phyloP scores from a whole-genome alignment of 2,113 vertebrate species.

The Anarrhichthys ocellatus region DNA sequence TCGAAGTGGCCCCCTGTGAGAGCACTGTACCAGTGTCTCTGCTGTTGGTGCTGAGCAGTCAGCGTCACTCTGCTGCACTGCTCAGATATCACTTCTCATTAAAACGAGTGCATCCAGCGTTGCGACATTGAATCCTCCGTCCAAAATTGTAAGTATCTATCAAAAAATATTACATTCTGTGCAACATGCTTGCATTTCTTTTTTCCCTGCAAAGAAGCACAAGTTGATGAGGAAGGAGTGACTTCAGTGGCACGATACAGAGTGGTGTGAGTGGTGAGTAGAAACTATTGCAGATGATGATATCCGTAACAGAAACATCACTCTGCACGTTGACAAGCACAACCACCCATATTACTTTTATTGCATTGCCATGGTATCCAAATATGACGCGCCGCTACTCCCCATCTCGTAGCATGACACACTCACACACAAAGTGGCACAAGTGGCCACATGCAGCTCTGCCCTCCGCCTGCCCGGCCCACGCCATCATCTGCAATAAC shows the following conservation, averaged over 20 bases:
- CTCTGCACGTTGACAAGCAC: slow-evolving; percentile 2
- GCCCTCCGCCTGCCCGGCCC: slow-evolving; percentile 9
- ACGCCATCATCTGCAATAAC: slow-evolving; percentile 41
- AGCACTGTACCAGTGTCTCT: neutral
- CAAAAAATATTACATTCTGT: neutral
- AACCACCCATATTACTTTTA: neutral
- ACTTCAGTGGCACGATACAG: neutral
- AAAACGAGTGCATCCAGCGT: neutral
- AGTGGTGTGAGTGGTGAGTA: neutral
- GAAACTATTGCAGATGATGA: neutral
- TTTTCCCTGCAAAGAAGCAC: neutral
- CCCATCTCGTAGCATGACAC: neutral
- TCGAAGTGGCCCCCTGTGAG: neutral
- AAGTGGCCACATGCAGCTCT: slow-evolving; percentile 21
- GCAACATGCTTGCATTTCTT: neutral
- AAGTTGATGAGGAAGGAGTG: neutral
- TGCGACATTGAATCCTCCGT: neutral
- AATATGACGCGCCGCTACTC: slow-evolving; percentile 11
- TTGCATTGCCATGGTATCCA: slow-evolving; percentile 39
- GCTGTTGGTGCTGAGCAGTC: too few relatives aligned
- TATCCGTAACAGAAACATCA: neutral
- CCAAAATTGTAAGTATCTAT: neutral
- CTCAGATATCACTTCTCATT: neutral
- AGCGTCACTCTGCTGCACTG: neutral
- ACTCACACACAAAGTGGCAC: slow-evolving; percentile 1